phyloP scores from a whole-genome alignment of 2,888 invertebrate species.

The Pristionchus fissidentatus region DNA sequence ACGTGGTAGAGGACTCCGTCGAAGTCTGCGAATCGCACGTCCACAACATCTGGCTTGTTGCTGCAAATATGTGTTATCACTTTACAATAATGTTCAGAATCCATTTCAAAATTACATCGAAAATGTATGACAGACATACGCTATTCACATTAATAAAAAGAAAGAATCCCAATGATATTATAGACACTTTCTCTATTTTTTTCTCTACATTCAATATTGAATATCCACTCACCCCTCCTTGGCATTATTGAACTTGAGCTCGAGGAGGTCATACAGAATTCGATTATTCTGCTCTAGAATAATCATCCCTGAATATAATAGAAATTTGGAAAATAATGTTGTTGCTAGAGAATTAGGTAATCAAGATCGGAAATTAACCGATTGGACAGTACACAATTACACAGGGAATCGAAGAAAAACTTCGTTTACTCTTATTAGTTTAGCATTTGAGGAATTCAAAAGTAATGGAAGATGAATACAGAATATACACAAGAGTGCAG shows the following conservation, averaged over 20 bases:
- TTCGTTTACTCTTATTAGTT: constrained; percentile 44
- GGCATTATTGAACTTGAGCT: constrained; percentile 95
- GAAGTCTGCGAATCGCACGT: constrained; percentile 90
- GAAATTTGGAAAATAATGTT: not conserved
- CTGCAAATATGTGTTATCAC: too few relatives aligned
- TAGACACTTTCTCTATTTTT: too few relatives aligned
- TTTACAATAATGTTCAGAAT: too few relatives aligned
- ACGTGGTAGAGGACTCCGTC: constrained; percentile 98
- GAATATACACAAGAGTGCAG: constrained; percentile 24
- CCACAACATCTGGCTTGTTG: constrained; percentile 93
- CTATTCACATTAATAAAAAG: constrained; percentile 14
- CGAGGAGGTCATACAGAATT: constrained; percentile 96
- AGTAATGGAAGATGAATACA: not conserved
- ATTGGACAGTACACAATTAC: not conserved
- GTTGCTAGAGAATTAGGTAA: not conserved
- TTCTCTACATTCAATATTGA: too few relatives aligned
- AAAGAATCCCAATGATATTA: not conserved
- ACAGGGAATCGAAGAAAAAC: not conserved
- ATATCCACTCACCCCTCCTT: constrained; percentile 88
- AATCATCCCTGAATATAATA: constrained; percentile 76
- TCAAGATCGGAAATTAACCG: not conserved
- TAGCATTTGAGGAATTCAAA: constrained; percentile 17
- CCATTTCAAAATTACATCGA: not conserved
- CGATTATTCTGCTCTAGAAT: constrained; percentile 97
- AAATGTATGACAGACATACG: not conserved